These are phyloP conservation scores for Antitype chi DNA, from an alignment of 2,888 invertebrate species.

Conservation along the genomic window DNA sequence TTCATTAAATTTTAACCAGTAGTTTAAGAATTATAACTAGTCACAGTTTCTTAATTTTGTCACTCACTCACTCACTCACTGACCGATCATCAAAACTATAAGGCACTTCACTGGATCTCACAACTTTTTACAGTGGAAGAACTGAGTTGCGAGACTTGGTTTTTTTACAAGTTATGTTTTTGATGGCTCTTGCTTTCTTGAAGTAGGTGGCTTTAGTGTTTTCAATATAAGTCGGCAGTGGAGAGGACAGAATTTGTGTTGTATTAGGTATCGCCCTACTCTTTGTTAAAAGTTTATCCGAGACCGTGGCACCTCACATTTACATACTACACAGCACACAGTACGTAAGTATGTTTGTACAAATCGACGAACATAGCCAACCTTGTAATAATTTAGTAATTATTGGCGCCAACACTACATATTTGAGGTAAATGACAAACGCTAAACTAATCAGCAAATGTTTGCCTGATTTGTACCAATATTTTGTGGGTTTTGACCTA, in stretches of 20 bases:
- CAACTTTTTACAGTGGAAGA: too few species aligned
- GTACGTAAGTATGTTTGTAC: slow-evolving; percentile 56
- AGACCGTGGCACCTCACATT: slow-evolving; percentile 39
- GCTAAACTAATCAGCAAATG: slow-evolving; percentile 56
- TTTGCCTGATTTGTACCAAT: slow-evolving; percentile 52
- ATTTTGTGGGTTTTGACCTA: slow-evolving; percentile 43
- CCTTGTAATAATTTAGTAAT: slow-evolving; percentile 72
- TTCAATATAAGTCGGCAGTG: background rate
- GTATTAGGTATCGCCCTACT: slow-evolving; percentile 3
- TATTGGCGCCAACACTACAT: slow-evolving; percentile 64
- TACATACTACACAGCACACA: slow-evolving; percentile 39
- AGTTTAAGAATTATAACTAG: too few species aligned
- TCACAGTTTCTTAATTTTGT: too few species aligned
- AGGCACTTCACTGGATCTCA: too few species aligned
- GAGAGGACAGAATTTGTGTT: background rate
- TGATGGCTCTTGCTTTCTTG: background rate
- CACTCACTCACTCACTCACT: too few species aligned
- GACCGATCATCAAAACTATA: too few species aligned
- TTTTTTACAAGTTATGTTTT: too few species aligned
- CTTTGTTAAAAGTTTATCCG: slow-evolving; percentile 35
- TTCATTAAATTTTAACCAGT: too few species aligned
- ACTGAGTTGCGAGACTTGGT: too few species aligned
- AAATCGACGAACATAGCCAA: slow-evolving; percentile 54
- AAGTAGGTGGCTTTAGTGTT: background rate
- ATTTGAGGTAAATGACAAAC: slow-evolving; percentile 54